Evolutionary conservation across 1,140 invertebrate genomes (phyloP).

Genomic region (Galendromus occidentalis): DNA sequence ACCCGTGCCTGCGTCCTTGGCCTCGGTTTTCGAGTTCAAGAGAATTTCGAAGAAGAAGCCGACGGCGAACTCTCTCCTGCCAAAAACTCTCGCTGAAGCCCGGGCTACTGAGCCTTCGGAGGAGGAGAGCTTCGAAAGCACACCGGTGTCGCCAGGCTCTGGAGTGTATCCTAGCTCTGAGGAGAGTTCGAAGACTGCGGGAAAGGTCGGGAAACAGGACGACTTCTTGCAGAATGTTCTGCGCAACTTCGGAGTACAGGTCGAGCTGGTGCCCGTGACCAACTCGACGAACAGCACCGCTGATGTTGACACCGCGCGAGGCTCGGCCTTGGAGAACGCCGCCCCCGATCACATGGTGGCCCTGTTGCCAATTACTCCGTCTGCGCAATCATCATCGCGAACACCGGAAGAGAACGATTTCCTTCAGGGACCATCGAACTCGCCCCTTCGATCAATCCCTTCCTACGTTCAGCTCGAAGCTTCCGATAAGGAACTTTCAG

Average conservation of each 20-base stretch:
- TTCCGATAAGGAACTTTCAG: background rate
- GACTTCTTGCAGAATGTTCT: background rate
- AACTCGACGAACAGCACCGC: background rate
- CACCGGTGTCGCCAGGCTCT: background rate
- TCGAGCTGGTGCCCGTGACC: background rate
- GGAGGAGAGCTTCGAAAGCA: background rate
- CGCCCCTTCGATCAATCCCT: background rate
- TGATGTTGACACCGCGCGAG: too few species aligned
- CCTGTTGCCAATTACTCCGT: background rate
- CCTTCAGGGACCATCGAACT: background rate
- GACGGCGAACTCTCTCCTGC: background rate
- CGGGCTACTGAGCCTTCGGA: background rate
- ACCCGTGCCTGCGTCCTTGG: background rate
- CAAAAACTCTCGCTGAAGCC: background rate
- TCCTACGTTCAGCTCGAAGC: background rate
- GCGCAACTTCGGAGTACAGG: background rate
- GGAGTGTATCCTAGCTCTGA: too few species aligned
- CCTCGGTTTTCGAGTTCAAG: background rate
- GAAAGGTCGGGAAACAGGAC: background rate
- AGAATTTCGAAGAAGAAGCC: background rate
- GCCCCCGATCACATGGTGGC: background rate
- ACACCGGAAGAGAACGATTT: background rate
- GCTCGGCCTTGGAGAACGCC: background rate
- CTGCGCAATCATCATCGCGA: background rate
- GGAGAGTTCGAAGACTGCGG: too few species aligned